phyloP scores from a whole-genome alignment of 2,888 invertebrate genomes.

The Erebia epiphron region DNA sequence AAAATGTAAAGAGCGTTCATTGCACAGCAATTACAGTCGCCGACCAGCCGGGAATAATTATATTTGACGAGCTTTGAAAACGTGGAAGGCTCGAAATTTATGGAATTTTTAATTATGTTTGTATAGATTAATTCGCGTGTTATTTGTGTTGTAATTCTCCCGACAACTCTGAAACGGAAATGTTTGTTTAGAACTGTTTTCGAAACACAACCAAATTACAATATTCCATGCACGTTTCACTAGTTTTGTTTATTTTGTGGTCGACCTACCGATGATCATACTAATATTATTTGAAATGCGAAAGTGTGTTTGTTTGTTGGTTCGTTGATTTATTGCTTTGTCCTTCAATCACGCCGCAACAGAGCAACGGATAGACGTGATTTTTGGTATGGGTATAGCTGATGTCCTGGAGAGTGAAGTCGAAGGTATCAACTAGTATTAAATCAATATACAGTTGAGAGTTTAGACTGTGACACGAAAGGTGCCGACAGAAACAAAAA shows the following conservation, averaged over 20 bases:
- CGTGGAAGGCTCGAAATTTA: conserved; percentile 19
- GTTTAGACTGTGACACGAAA: too few relatives aligned
- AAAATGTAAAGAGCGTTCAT: conserved; percentile 14
- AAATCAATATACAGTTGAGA: too few relatives aligned
- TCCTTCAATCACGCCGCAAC: too few relatives aligned
- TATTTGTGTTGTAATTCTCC: conserved; percentile 14
- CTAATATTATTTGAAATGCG: too few relatives aligned
- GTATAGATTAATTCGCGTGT: conserved; percentile 25
- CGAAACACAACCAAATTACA: neutral
- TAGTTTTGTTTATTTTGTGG: neutral
- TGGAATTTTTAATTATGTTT: conserved; percentile 29
- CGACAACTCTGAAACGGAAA: conserved; percentile 3
- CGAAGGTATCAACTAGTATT: too few relatives aligned
- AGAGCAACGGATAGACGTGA: too few relatives aligned
- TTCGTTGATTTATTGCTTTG: too few relatives aligned
- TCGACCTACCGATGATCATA: neutral
- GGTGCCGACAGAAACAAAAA: too few relatives aligned
- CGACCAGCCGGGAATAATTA: conserved; percentile 11
- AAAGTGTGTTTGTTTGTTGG: too few relatives aligned
- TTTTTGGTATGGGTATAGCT: too few relatives aligned
- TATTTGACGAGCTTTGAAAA: conserved; percentile 20
- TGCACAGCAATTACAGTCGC: conserved; percentile 14
- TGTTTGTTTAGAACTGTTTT: conserved; percentile 17
- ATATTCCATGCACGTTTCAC: neutral
- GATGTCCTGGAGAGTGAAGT: too few relatives aligned